Evolutionary conservation across 2,113 vertebrate genomes (phyloP).

Genomic region (Toxotes jaculatrix): DNA sequence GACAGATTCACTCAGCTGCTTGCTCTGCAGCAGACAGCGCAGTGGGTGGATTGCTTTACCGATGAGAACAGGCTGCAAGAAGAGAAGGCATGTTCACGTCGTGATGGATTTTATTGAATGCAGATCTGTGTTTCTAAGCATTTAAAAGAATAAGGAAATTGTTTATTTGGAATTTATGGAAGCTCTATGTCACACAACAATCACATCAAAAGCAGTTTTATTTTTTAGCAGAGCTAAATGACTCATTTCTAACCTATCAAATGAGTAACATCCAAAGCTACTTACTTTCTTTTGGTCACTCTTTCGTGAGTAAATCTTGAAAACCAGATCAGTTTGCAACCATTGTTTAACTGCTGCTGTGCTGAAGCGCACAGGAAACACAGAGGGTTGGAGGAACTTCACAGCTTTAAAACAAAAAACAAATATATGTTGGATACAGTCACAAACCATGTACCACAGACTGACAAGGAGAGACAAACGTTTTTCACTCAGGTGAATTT

Average conservation of each 20-base stretch:
- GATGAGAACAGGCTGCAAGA: constrained; percentile 85
- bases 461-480: neutral
- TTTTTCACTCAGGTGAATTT: neutral
- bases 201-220: neutral
- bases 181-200: neutral
- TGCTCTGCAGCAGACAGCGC: constrained; percentile 83
- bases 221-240: neutral
- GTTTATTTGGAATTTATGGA: neutral
- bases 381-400: constrained; percentile 88
- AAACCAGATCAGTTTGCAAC: constrained; percentile 88
- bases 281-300: constrained; percentile 91
- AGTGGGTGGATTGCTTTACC: constrained; percentile 87
- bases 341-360: constrained; percentile 85
- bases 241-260: neutral
- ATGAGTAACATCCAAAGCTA: neutral
- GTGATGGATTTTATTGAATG: neutral
- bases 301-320: constrained; percentile 89
- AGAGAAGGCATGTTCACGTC: constrained; percentile 8
- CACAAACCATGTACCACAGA: neutral
- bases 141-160: neutral
- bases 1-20: constrained; percentile 80
- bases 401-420: constrained; percentile 84
- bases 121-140: neutral
- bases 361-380: constrained; percentile 89
- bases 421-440: constrained; percentile 7